phyloP scores from a whole-genome alignment of 2,113 vertebrate species.

The Prionailurus viverrinus region DNA sequence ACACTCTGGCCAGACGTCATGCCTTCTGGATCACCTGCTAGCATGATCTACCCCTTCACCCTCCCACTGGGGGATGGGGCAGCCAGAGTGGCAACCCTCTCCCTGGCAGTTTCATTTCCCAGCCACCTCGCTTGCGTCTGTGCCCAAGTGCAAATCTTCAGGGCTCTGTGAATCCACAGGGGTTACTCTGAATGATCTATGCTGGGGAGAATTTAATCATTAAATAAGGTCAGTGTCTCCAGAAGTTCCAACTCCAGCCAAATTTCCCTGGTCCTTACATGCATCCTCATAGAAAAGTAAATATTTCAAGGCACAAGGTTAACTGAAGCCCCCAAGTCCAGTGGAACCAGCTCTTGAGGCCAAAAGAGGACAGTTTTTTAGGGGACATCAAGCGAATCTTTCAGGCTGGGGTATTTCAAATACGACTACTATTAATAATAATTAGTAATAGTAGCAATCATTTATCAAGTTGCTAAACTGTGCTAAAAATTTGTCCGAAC shows the following conservation, averaged over 20 bases:
- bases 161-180: neutral
- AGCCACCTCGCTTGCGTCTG: neutral
- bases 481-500: neutral
- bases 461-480: neutral
- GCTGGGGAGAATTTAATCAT: slow-evolving; percentile 54
- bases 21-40: neutral
- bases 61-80: neutral
- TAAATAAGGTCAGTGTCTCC: slow-evolving; percentile 56
- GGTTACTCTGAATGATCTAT: slow-evolving; percentile 13
- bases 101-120: neutral
- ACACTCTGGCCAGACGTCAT: neutral
- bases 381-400: neutral
- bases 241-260: slow-evolving; percentile 43
- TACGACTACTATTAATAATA: neutral
- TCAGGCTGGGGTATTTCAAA: neutral
- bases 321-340: neutral
- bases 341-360: neutral
- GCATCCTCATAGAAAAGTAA: neutral
- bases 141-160: neutral
- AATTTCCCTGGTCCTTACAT: neutral
- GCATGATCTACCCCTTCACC: no score
- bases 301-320: slow-evolving; percentile 38
- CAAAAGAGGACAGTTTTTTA: neutral
- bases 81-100: neutral
- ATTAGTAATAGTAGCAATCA: neutral